Conservation (phyloP, 2,113 vertebrate genomes). For the Tinamus guttatus region DNA sequence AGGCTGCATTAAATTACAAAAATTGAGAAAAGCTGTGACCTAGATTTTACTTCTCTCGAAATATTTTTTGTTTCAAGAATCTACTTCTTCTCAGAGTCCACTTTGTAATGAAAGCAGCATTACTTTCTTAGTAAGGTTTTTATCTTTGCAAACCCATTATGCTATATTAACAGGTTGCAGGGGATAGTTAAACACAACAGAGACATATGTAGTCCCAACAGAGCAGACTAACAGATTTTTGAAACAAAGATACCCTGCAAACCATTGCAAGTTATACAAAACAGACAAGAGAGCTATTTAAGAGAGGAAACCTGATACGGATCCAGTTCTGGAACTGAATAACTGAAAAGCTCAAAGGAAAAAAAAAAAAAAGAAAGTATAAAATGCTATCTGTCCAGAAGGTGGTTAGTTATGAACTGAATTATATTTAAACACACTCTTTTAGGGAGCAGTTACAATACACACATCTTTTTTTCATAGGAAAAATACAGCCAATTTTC, state of each 20-base stretch:
- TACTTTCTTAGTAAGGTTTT: conserved; percentile 57
- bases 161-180: conserved; percentile 68
- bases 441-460: not conserved
- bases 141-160: conserved; percentile 54
- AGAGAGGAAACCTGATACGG: conserved; percentile 58
- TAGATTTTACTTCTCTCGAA: conserved; percentile 56
- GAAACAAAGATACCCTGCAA: conserved; percentile 50
- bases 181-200: conserved; percentile 58
- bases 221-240: conserved; percentile 3
- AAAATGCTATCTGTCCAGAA: conserved; percentile 69
- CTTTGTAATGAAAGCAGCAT: conserved; percentile 51
- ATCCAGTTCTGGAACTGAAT: conserved; percentile 56
- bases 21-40: conserved; percentile 78
- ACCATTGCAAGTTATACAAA: conserved; percentile 68
- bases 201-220: conserved; percentile 27
- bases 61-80: conserved; percentile 50
- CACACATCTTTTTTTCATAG: not conserved
- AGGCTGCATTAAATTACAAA: conserved; percentile 74
- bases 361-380: conserved; percentile 49
- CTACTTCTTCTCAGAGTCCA: not conserved
- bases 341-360: conserved; percentile 62
- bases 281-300: conserved; percentile 59
- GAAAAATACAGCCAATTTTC: not conserved
- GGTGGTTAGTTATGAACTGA: conserved; percentile 56
- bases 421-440: conserved; percentile 56